Evolutionary conservation across 1,140 invertebrate species (phyloP).

Genomic region (Lycorma delicatula): DNA sequence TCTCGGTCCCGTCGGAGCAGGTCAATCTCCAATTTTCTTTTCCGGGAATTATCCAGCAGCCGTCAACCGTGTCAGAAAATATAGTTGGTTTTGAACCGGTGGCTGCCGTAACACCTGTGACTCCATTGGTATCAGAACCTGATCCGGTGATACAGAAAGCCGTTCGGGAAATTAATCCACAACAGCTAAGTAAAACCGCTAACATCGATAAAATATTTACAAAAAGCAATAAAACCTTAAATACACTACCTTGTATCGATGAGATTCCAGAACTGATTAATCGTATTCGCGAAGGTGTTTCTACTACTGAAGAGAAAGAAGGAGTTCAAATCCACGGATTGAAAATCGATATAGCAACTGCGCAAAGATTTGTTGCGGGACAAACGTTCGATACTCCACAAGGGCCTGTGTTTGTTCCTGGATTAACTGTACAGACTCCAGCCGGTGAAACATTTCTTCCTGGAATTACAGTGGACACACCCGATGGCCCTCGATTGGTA

Average conservation of each 20-base stretch:
- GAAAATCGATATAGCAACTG: constrained; percentile 52
- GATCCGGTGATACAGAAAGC: constrained; percentile 38
- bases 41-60: constrained; percentile 34
- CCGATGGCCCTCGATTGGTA: constrained; percentile 51
- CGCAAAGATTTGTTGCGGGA: constrained; percentile 44
- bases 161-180: constrained; percentile 40
- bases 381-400: constrained; percentile 38
- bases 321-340: constrained; percentile 48
- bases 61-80: constrained; percentile 42
- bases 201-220: constrained; percentile 48
- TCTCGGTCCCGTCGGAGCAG: constrained; percentile 38
- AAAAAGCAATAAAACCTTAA: constrained; percentile 39
- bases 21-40: constrained; percentile 35
- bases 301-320: constrained; percentile 43
- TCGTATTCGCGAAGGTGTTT: constrained; percentile 48
- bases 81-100: constrained; percentile 50
- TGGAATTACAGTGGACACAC: constrained; percentile 61
- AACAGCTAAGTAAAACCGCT: constrained; percentile 45
- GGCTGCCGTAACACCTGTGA: constrained; percentile 50
- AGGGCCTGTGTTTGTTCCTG: constrained; percentile 46
- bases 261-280: constrained; percentile 53
- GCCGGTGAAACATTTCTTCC: constrained; percentile 58
- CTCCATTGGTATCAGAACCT: constrained; percentile 44
- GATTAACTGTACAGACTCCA: constrained; percentile 59
- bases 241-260: constrained; percentile 50